Evolutionary conservation across 2,888 invertebrate species (phyloP).

Genomic region (Eristalis intricaria): DNA sequence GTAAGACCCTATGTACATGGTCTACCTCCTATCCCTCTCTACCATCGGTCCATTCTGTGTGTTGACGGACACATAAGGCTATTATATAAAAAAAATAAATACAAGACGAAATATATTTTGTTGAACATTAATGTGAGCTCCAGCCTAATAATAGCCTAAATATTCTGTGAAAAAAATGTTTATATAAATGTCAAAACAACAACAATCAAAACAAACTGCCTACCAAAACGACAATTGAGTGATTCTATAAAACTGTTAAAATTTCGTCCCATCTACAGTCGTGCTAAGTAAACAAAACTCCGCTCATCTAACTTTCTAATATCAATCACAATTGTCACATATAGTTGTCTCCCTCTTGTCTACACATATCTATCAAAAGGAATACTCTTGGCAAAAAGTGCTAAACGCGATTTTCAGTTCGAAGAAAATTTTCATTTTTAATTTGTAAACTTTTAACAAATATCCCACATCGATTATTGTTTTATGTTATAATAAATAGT

Average conservation of each 20-base stretch:
- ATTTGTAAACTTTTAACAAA: constrained; percentile 15
- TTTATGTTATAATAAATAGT: constrained; percentile 38
- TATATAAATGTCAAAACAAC: no score
- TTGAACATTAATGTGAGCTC: no score
- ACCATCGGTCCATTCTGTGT: no score
- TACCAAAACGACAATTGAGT: not conserved
- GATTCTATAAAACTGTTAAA: not conserved
- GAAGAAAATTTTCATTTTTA: constrained; percentile 8
- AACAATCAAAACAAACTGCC: no score
- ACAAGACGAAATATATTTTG: no score
- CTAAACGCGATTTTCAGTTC: constrained; percentile 56
- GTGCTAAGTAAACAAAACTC: not conserved
- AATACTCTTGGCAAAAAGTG: constrained; percentile 50
- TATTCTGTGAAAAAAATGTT: no score
- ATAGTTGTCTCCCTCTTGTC: not conserved
- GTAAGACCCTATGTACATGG: no score
- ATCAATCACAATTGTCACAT: not conserved
- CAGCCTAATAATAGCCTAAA: no score
- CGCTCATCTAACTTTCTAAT: not conserved
- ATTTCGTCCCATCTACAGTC: not conserved
- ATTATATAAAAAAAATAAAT: no score
- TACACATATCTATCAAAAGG: constrained; percentile 21
- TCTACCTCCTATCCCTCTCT: no score
- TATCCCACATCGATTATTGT: not conserved
- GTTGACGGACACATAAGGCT: no score